Conservation (phyloP, 2,113 vertebrate genomes). For the Channa maculata region DNA sequence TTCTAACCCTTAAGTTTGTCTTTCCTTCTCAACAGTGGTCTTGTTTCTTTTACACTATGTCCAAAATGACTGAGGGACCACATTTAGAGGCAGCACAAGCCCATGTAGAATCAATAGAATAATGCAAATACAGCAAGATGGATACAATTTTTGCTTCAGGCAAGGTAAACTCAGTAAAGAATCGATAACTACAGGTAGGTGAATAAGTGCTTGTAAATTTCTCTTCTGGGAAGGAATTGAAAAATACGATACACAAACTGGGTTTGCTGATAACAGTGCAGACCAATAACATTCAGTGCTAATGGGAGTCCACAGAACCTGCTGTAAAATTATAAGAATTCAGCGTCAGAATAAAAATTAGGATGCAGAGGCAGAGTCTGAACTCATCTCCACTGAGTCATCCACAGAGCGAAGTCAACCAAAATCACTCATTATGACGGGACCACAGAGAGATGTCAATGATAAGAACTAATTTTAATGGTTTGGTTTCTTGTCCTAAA, state of each 20-base stretch:
- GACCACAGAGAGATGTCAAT: slow-evolving; percentile 11
- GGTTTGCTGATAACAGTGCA: slow-evolving; percentile 3
- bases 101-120: neutral
- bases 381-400: slow-evolving; percentile 35
- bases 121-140: slow-evolving; percentile 4
- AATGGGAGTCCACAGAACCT: slow-evolving; percentile 4
- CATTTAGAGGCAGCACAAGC: neutral
- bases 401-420: slow-evolving; percentile 1
- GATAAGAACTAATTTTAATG: slow-evolving; percentile 7
- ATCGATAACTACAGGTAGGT: slow-evolving; percentile 1
- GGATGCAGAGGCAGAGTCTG: slow-evolving; percentile 15
- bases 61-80: neutral
- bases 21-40: neutral
- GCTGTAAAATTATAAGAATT: slow-evolving; percentile 26
- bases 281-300: neutral
- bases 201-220: slow-evolving; percentile 9
- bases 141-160: slow-evolving; percentile 5
- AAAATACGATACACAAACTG: slow-evolving; percentile 2
- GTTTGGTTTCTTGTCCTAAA: neutral
- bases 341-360: slow-evolving; percentile 30
- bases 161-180: slow-evolving; percentile 4
- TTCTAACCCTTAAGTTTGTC: neutral
- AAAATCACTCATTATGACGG: slow-evolving; percentile 15
- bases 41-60: neutral
- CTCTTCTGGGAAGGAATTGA: neutral